These are phyloP conservation scores for Drosophila formosana DNA, from an alignment of 2,888 invertebrate species.

Conservation along the genomic window DNA sequence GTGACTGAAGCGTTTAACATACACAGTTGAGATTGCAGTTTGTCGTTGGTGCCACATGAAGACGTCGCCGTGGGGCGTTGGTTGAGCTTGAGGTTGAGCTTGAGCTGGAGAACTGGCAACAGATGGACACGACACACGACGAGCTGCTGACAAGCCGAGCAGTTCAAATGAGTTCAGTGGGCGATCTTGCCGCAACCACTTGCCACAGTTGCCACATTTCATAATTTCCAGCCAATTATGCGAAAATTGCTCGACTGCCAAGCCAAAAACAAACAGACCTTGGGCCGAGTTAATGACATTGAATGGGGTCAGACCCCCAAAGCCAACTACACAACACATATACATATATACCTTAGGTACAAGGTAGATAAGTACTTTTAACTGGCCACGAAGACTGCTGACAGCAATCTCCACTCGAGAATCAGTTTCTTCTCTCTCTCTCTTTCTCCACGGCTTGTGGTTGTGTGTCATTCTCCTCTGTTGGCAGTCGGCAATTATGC, in stretches of 20 bases:
- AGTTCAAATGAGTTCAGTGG: conserved; percentile 62
- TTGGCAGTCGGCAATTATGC: conserved; percentile 55
- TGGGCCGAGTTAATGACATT: conserved; percentile 79
- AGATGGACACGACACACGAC: conserved; percentile 32
- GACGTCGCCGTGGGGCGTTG: conserved; percentile 37
- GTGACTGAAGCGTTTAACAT: conserved; percentile 68
- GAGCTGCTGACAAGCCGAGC: conserved; percentile 48
- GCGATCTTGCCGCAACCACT: conserved; percentile 20
- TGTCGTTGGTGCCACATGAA: conserved; percentile 44
- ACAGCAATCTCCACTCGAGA: conserved; percentile 62
- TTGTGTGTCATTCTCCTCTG: conserved; percentile 59
- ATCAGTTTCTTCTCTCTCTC: conserved; percentile 40
- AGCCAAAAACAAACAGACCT: conserved; percentile 71
- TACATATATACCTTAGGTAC: not conserved
- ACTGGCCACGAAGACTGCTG: conserved; percentile 66
- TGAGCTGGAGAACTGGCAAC: conserved; percentile 10
- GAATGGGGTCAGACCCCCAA: conserved; percentile 72
- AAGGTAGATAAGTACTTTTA: conserved; percentile 50
- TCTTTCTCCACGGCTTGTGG: conserved; percentile 11
- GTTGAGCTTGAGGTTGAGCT: conserved; percentile 3
- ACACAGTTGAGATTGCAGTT: conserved; percentile 40
- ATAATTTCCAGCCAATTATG: conserved; percentile 73
- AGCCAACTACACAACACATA: conserved; percentile 6
- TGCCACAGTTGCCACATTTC: conserved; percentile 52
- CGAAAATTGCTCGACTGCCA: conserved; percentile 57